Evolutionary conservation across 2,797 vertebrate genomes (phyloP), one percentile per base, ranked within the genome.

Genomic region (Trematomus bernacchii): DNA sequence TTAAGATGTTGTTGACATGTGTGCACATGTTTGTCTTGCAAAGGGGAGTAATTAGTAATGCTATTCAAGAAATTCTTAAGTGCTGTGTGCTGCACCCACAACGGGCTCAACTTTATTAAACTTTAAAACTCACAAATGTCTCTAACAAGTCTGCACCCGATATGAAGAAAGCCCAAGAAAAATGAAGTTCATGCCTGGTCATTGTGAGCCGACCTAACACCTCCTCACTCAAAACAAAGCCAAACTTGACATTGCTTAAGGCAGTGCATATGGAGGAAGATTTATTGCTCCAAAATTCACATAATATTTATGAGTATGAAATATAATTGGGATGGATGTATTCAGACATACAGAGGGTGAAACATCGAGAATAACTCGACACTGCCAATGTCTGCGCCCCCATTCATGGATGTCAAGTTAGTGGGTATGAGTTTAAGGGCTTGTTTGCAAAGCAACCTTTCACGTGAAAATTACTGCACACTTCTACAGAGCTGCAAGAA

Each of bases 171-270:
- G 79, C 70, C 72, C 37, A 61, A 72, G 66, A 78, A 86, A 63
- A 64, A 64, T 57, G 59, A 74, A 79, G 61, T 68, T 77, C 68
- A 69, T 67, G 52, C 23, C 52, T 84, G 72, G 79, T 83, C 81
- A 74, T 15, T 74, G 77, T 12, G 46, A 77, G 71, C 51, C 16
- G 76, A 73, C 82, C 74, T 60, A 48, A 71, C 68, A 81, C 75
- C 77, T 83, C 76, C 16, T 44, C 48, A 48, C 62, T 82, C 61
- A 70, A 79, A 87, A 88, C 76, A 88, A 85, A 78, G 40, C 58
- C 27, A 72, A 67, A 80, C 58, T 80, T 87, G 82, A 72, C 82
- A 78, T 81, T 43, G 67, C 85, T 85, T 10, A 37, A 82, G 86
- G 90, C 62, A 0, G 4, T 62, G 50, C 71, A 71, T 80, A 79